Percentiles rank a stretch among this genome's conserved stretches.
Conservation (phyloP, 2,797 vertebrate genomes). For the Typhlichthys subterraneus region DNA sequence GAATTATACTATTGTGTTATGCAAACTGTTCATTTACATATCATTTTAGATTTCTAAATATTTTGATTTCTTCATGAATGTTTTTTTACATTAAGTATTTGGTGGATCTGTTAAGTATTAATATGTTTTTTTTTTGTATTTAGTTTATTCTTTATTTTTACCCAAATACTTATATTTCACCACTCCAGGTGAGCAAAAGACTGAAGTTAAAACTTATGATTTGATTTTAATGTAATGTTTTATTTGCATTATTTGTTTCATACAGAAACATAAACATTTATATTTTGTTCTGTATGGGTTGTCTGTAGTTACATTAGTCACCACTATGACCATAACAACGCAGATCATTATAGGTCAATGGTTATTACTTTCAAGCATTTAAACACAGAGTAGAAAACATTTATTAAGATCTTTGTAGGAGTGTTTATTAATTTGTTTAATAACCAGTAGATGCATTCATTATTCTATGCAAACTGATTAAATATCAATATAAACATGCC, state of each 20-base stretch:
- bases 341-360: too few species aligned
- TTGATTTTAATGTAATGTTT: background rate
- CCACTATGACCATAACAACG: background rate
- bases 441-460: too few species aligned
- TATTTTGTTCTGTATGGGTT: background rate
- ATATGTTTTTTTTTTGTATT: background rate
- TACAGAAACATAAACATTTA: background rate
- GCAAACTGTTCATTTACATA: background rate
- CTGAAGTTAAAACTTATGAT: background rate
- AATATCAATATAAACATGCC: too few species aligned
- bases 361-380: too few species aligned
- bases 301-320: background rate
- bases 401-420: too few species aligned
- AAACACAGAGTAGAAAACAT: too few species aligned
- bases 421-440: too few species aligned
- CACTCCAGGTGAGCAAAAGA: background rate
- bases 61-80: too few species aligned
- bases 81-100: too few species aligned
- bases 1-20: constrained; percentile 18
- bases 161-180: background rate
- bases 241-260: constrained; percentile 26
- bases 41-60: background rate
- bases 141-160: background rate
- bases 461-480: too few species aligned
- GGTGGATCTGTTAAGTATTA: too few species aligned